These are phyloP conservation scores for Idaea straminata DNA, from an alignment of 2,888 invertebrate species.

Conservation along the genomic window DNA sequence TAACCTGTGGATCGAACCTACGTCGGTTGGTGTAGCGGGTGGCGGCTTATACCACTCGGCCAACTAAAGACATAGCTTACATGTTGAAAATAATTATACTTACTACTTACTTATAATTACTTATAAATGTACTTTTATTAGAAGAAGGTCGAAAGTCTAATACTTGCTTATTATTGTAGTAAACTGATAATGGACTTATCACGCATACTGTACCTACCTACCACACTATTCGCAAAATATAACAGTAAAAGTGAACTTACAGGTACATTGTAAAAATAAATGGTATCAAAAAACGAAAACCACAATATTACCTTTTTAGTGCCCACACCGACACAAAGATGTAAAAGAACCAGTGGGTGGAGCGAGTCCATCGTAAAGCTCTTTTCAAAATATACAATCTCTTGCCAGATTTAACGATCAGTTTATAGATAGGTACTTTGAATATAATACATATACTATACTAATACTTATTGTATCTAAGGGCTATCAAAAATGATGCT, in stretches of 20 bases:
- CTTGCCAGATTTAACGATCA: conserved; percentile 74
- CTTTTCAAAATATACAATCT: conserved; percentile 73
- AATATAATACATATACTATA: neutral
- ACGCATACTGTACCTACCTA: no score
- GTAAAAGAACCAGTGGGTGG: conserved; percentile 52
- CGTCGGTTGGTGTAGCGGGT: no score
- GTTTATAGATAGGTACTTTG: conserved; percentile 63
- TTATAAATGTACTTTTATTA: no score
- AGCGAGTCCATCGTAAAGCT: conserved; percentile 70
- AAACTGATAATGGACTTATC: no score
- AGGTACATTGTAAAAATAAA: neutral
- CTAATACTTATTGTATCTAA: neutral
- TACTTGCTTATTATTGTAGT: no score
- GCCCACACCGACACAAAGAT: neutral
- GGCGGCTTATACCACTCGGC: no score
- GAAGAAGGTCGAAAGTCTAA: no score
- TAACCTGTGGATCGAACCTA: no score
- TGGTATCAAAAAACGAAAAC: conserved; percentile 10
- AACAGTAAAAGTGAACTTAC: neutral
- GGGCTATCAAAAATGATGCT: neutral
- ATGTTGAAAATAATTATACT: no score
- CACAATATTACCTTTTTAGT: conserved; percentile 2
- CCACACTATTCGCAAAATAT: neutral
- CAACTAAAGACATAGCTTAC: no score
- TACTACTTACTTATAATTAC: no score